phyloP scores from a whole-genome alignment of 35 echinoderm and acorn worm genomes.

The Heliocidaris tuberculata region DNA sequence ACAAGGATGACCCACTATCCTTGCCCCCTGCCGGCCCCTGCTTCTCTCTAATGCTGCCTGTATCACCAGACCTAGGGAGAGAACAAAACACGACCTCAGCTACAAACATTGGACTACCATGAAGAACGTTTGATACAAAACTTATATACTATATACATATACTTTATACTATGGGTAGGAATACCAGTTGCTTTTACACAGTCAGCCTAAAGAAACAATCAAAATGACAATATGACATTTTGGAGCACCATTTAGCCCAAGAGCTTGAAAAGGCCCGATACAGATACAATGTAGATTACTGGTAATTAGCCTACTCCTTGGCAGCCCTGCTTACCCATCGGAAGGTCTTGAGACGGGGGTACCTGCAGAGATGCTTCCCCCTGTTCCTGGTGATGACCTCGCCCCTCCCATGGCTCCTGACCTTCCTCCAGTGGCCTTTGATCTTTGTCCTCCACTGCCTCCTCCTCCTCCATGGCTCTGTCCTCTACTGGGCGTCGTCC shows the following conservation, averaged over 20 bases:
- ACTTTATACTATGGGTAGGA: too few relatives aligned
- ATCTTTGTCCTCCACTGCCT: neutral
- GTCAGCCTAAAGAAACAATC: too few relatives aligned
- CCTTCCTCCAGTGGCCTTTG: neutral
- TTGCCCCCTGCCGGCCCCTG: slow-evolving; percentile 20
- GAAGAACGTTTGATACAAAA: too few relatives aligned
- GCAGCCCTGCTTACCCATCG: neutral
- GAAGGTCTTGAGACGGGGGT: neutral
- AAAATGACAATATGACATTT: too few relatives aligned
- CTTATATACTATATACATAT: too few relatives aligned
- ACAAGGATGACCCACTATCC: slow-evolving; percentile 44
- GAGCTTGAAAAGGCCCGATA: too few relatives aligned
- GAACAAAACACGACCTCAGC: neutral
- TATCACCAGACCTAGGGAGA: neutral
- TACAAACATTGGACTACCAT: too few relatives aligned
- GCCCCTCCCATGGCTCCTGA: neutral
- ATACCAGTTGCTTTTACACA: too few relatives aligned
- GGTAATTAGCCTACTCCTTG: neutral
- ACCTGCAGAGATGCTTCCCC: neutral
- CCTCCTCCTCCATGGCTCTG: neutral
- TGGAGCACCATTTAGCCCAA: too few relatives aligned
- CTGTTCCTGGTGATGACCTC: neutral
- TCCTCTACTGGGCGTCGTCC: slow-evolving; percentile 25
- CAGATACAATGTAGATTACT: neutral
- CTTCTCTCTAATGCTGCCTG: neutral